Base-by-base conservation (phyloP, 2,797 vertebrate species). In the Acrossocheilus wenchowensis region DNA sequence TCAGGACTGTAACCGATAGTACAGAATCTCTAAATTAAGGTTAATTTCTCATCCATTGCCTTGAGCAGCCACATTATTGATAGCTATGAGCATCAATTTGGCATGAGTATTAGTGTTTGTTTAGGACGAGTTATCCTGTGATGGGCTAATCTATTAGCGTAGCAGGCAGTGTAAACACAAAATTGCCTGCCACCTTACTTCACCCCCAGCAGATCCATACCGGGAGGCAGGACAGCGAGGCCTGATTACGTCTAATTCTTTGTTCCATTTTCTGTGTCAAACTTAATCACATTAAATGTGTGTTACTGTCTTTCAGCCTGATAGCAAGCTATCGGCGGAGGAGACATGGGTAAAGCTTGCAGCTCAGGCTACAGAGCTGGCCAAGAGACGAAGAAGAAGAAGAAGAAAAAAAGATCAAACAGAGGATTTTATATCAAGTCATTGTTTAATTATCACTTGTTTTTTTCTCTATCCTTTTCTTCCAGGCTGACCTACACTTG, bases 1-100 rank as follows among this genome's bases (percentile, higher is more conserved):
- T 85, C 78, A 36, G 48, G 52, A 66, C 68, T 64, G 69, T 50
- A 80, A 54, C 50, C 30, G 43, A 85, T 77, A 83, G 60, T 81
- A 85, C 64, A 85, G 26, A 66, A 78, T 87, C 79, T 81, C 50
- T n/a, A 88, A 85, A 85, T 82, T 81, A 86, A 87, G 83, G 89
- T 73, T 85, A 87, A 90, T 87, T 90, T 87, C 11, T 26, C 71
- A 87, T 81, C 68, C 86, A 41, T 84, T 81, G 78, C 81, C 60
- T 87, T 73, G 82, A 88, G 89, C 77, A 80, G 85, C 85, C 84
- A 86, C 82, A 91, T 93, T 94, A 95, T 93, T 92, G 93, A 94
- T 90, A 90, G 87, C 88, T 92, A 90, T 89, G 85, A 89, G 78
- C 60, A 89, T 89, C 86, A 89, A 92, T 94, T 93, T 92, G 84